Conservation (phyloP, 2,888 invertebrate species). For the Andrena bucephala region DNA sequence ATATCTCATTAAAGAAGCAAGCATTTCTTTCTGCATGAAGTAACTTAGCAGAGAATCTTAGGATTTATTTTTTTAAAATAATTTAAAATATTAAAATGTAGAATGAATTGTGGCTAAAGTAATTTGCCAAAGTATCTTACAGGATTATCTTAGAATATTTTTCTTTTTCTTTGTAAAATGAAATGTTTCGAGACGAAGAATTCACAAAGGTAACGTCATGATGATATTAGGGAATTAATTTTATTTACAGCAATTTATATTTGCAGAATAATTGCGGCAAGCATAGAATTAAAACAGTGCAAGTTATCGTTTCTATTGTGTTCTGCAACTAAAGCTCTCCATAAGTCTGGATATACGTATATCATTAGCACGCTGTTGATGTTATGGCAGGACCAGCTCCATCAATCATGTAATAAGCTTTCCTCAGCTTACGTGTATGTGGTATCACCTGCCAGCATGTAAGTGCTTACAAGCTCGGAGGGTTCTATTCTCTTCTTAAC, state of each 20-base stretch:
- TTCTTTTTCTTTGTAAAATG: too few relatives aligned
- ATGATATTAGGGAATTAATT: too few relatives aligned
- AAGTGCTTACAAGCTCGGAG: constrained; percentile 36
- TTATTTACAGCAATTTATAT: neutral
- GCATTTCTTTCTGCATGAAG: too few relatives aligned
- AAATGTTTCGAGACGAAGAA: too few relatives aligned
- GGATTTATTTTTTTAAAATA: too few relatives aligned
- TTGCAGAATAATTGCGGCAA: neutral
- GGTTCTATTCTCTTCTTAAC: constrained; percentile 27
- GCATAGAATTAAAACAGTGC: neutral
- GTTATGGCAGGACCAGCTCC: neutral
- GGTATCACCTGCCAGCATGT: constrained; percentile 8
- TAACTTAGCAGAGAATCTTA: too few relatives aligned
- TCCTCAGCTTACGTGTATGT: constrained; percentile 16
- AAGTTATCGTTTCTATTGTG: neutral
- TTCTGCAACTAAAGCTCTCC: neutral
- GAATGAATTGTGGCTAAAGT: too few relatives aligned
- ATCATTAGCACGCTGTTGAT: neutral
- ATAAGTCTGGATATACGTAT: neutral
- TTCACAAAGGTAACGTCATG: too few relatives aligned
- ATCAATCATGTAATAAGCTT: constrained; percentile 45
- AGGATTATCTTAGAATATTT: too few relatives aligned
- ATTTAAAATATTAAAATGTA: too few relatives aligned
- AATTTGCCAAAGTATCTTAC: too few relatives aligned
- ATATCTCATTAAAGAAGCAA: too few relatives aligned